These are phyloP conservation scores for Timema podura DNA, from an alignment of 2,888 invertebrate genomes.

Conservation along the genomic window DNA sequence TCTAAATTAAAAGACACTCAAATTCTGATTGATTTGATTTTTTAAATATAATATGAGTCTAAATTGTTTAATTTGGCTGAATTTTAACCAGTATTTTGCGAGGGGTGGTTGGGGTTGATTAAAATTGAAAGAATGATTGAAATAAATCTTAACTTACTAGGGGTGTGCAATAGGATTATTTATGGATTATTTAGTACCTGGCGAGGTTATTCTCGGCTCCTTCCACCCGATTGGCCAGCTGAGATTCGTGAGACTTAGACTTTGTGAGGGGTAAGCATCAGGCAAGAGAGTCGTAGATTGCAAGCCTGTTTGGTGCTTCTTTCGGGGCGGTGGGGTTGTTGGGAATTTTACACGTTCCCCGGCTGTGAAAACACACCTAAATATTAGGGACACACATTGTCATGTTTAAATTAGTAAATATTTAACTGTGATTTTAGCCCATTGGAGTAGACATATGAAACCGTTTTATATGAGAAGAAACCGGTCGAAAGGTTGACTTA, in stretches of 20 bases:
- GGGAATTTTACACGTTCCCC: slow-evolving; percentile 62
- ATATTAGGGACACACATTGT: background rate
- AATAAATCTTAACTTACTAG: no score
- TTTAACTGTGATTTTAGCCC: background rate
- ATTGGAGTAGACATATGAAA: no score
- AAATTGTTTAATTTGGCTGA: no score
- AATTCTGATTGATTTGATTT: no score
- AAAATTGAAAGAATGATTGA: no score
- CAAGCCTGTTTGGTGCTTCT: slow-evolving; percentile 62
- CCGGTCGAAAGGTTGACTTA: no score
- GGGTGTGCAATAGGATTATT: no score
- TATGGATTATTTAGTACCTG: slow-evolving; percentile 42
- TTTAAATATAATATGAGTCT: no score
- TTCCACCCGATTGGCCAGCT: slow-evolving; percentile 64
- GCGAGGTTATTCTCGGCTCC: slow-evolving; percentile 43
- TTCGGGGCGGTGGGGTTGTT: slow-evolving; percentile 76
- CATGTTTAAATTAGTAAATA: background rate
- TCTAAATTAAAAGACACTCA: no score
- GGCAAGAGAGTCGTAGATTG: slow-evolving; percentile 46
- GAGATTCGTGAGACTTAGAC: slow-evolving; percentile 89
- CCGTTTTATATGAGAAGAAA: no score
- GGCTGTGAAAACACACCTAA: slow-evolving; percentile 11
- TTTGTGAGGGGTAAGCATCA: slow-evolving; percentile 66
- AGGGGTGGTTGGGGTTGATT: no score
- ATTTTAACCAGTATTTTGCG: no score